These are phyloP conservation scores for Gastrophysa polygoni DNA, from an alignment of 2,888 invertebrate genomes.

Conservation along the genomic window DNA sequence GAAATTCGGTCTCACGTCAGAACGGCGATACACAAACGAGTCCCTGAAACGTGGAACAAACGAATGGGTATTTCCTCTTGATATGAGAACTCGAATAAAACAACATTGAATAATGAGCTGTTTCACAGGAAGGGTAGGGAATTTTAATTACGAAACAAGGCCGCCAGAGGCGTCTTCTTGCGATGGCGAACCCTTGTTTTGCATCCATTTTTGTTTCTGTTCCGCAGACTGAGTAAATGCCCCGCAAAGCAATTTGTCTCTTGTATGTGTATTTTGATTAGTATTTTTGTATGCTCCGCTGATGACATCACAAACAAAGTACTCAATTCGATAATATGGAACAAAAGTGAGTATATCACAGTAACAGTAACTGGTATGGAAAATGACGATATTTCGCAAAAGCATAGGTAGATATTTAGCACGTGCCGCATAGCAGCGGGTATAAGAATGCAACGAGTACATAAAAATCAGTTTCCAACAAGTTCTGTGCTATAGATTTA, in stretches of 20 bases:
- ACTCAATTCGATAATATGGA: too few relatives aligned
- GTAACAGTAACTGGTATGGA: too few relatives aligned
- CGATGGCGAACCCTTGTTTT: conserved; percentile 11
- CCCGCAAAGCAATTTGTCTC: conserved; percentile 25
- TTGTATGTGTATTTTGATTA: conserved; percentile 11
- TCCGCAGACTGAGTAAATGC: conserved; percentile 6
- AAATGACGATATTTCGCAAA: too few relatives aligned
- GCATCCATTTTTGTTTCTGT: conserved; percentile 24
- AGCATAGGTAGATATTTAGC: too few relatives aligned
- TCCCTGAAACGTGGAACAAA: background rate
- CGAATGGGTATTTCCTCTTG: background rate
- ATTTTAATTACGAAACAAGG: conserved; percentile 34
- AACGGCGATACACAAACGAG: background rate
- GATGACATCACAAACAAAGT: background rate
- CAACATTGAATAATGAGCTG: conserved; percentile 30
- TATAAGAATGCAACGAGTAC: too few relatives aligned
- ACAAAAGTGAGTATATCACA: too few relatives aligned
- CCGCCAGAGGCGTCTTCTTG: conserved; percentile 27
- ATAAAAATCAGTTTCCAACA: too few relatives aligned
- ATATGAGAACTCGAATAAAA: conserved; percentile 29
- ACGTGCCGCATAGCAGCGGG: too few relatives aligned
- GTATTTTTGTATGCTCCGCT: background rate
- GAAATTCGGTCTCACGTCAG: background rate
- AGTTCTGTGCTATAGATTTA: too few relatives aligned
- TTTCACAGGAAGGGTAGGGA: conserved; percentile 30